Conservation (phyloP, 2,888 invertebrate species). For the Drosophila trichaetosa region DNA sequence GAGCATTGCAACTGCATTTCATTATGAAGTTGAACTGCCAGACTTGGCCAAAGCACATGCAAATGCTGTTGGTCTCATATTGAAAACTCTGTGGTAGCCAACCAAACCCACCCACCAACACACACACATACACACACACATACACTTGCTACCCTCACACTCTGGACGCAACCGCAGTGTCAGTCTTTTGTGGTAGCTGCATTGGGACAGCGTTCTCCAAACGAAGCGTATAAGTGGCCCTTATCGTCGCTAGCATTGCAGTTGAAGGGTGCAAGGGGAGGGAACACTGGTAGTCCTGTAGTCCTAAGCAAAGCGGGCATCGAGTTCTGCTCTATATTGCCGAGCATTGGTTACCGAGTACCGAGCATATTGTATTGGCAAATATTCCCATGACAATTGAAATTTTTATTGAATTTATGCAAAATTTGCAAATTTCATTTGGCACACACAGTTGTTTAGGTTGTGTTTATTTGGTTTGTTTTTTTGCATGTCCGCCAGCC, state of each 20-base stretch:
- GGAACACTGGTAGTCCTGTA: background rate
- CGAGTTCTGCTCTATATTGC: background rate
- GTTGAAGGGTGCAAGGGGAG: background rate
- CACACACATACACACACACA: background rate
- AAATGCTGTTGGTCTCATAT: conserved; percentile 79
- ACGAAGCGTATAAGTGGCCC: conserved; percentile 79
- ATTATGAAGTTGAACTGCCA: conserved; percentile 58
- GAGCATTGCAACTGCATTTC: conserved; percentile 80
- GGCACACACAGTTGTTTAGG: conserved; percentile 42
- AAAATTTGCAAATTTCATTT: conserved; percentile 78
- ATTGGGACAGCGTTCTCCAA: conserved; percentile 42
- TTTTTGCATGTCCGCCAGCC: background rate
- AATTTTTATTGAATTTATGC: conserved; percentile 81
- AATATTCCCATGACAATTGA: conserved; percentile 80
- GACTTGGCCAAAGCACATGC: conserved; percentile 60
- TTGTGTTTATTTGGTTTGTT: conserved; percentile 16
- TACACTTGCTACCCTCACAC: background rate
- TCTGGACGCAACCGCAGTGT: conserved; percentile 53
- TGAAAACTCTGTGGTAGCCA: conserved; percentile 64
- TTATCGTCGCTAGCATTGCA: conserved; percentile 58
- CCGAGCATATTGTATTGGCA: conserved; percentile 70
- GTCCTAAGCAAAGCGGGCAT: background rate
- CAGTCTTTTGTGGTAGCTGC: conserved; percentile 68
- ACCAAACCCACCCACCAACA: conserved; percentile 1
- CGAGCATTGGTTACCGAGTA: conserved; percentile 3